Conservation (phyloP, 1,140 invertebrate genomes). For the Cydia strobilella region DNA sequence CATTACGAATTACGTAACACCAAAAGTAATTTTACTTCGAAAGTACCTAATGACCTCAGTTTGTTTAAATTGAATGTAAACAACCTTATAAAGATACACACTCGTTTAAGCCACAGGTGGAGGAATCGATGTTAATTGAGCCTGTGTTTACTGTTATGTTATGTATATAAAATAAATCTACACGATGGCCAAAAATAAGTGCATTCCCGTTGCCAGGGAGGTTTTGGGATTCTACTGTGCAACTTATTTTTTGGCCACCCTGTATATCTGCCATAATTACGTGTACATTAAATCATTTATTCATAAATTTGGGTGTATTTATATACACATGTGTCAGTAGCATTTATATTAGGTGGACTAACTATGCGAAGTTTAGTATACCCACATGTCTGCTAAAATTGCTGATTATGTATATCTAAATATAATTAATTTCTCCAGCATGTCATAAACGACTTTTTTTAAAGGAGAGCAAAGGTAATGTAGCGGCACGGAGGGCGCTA, state of each 20-base stretch:
- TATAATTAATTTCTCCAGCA: neutral
- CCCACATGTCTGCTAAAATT: neutral
- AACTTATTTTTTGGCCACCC: too few species aligned
- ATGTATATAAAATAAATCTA: neutral
- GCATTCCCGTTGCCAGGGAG: too few species aligned
- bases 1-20: neutral
- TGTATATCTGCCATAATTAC: neutral
- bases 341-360: too few species aligned
- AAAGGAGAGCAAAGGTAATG: slow-evolving; percentile 16
- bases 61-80: slow-evolving; percentile 29
- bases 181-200: too few species aligned
- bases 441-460: slow-evolving; percentile 22
- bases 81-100: neutral
- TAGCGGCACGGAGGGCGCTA: slow-evolving; percentile 26
- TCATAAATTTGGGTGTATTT: too few species aligned
- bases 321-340: too few species aligned
- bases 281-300: too few species aligned
- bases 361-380: neutral
- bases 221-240: too few species aligned
- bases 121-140: neutral
- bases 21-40: neutral
- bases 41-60: slow-evolving; percentile 27
- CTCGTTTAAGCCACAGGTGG: neutral
- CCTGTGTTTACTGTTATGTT: neutral
- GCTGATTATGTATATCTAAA: neutral